Evolutionary conservation across 30 jellyfish, hydroid and myxozoan species (phyloP), one percentile per base, ranked within the genome.

Genomic region (Aurelia coerulea): DNA sequence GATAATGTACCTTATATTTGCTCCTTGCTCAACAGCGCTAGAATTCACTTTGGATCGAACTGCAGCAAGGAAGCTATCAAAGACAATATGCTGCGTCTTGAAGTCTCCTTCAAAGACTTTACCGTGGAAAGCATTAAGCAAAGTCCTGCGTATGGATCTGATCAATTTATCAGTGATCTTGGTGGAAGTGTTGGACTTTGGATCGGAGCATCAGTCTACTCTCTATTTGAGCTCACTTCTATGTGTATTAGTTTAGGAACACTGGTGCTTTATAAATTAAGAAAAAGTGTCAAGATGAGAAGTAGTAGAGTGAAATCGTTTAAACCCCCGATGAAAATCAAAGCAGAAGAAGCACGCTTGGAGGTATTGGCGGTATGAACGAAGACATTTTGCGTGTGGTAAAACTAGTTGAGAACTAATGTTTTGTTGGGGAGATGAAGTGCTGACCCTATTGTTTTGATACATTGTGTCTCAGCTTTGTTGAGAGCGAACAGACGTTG

Each of bases 121-220:
- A 63, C 83, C 6, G 88, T 85, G 52, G 88, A 85, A 75, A 67
- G 75, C 15, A 67, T 78, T 51, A 67, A 58, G 29, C 94, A 85
- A 15, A 66, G 32, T 53, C 83, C 83, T 10, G 88, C 65, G 31
- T 85, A 62, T 49, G 58, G 54, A 6, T 14, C 10, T 6, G 63
- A 74, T 60, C 78, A 72, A 49, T 73, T 85, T 41, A 56, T 71
- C 9, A 34, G 85, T 70, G 96, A 87, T 54, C 72, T 87, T 51
- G 96, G 96, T 8, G 96, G 96, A 35, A 80, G 51, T 34, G 6
- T 69, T 18, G 90, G 96, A 1, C 74, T 87, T 16, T 87, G 90
- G 90, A 37, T 76, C 11, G 96, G 96, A n/a, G 90, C 96, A 39
- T 87, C 96, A 1, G 62, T 86, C 39, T 86, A 72, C 62, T 86